Conservation (phyloP, 2,113 vertebrate species). For the Malurus elegans region DNA sequence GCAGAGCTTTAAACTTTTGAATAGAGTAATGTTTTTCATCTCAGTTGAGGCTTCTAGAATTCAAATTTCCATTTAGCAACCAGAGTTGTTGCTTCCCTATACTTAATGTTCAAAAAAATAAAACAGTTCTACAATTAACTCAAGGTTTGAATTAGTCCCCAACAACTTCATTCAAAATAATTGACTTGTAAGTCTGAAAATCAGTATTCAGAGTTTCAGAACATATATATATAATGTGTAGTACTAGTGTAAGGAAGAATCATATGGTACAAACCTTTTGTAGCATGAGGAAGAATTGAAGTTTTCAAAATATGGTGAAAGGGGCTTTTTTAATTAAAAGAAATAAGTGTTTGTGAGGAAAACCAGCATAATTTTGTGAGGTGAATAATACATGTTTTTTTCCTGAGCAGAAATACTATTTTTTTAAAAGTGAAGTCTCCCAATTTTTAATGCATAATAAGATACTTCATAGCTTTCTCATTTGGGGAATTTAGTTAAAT, state of each 20-base stretch:
- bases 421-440: background rate
- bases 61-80: background rate
- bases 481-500: background rate
- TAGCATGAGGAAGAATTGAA: background rate
- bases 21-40: background rate
- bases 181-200: background rate
- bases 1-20: background rate
- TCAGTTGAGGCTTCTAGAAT: background rate
- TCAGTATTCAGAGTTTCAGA: background rate
- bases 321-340: background rate
- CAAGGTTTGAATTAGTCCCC: background rate
- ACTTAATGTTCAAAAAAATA: background rate
- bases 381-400: background rate
- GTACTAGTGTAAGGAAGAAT: background rate
- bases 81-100: background rate
- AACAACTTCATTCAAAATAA: background rate
- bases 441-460: background rate
- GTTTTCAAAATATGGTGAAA: background rate
- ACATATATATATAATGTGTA: background rate
- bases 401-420: background rate
- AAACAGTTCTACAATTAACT: background rate
- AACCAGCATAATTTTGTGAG: background rate
- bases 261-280: background rate
- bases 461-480: background rate
- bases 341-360: background rate